Evolutionary conservation across 2,113 vertebrate species (phyloP), one percentile per base, ranked within the genome.

Genomic region (Catharus minimus): DNA sequence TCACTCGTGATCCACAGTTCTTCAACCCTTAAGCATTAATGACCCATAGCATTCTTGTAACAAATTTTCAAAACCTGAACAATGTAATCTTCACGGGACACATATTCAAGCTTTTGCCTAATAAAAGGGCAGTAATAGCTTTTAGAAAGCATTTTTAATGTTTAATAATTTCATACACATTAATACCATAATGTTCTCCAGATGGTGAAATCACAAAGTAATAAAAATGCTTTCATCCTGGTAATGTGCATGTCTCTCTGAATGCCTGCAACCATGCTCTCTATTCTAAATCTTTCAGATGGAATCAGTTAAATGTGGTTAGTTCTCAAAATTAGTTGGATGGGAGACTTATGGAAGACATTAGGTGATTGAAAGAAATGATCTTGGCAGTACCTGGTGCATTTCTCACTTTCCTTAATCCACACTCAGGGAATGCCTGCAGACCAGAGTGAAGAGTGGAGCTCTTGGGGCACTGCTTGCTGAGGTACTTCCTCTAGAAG

Each of bases 101-200:
- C 4, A 15, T 62, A 36, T 64, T 76, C n/a, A 66, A 43, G 19
- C 15, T 60, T 81, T 76, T 73, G 22, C 26, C 21, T 57, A 16
- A 50, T 52, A 16, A n/a, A 23, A 46, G 10, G 21, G 15, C n/a
- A 44, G 26, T 22, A 86, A 52, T 43, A 53, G 55, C 47, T 89
- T 87, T 58, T 71, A 74, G 78, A 84, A 78, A 87, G 39, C 19
- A 32, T 77, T 81, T 81, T 87, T 84, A 89, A 41, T 74, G 27
- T 80, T 88, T 73, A 57, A 57, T 71, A 44, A 65, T 61, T 93
- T 84, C 33, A 36, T 83, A 27, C 0, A 2, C 32, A 30, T 83
- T 81, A 86, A 64, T 86, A n/a, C 9, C 4, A 1, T 80, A 43
- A 57, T 53, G 58, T 83, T 50, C 18, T 58, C 4, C 46, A 39